A percentile compares a stretch with the other conserved stretches of the same genome.
phyloP scores from a whole-genome alignment of 1,140 invertebrate species.

The Microplitis demolitor region DNA sequence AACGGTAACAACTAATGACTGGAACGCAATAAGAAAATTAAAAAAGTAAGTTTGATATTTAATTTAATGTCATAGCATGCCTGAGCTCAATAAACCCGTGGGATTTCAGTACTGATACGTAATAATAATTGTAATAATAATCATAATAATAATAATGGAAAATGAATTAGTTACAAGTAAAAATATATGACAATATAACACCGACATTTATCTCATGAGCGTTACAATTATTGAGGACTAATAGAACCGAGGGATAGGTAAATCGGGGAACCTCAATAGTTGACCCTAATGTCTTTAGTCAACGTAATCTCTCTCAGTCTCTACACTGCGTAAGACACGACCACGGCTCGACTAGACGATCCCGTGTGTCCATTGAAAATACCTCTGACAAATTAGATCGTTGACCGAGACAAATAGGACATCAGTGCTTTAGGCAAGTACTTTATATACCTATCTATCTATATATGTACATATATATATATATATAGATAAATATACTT shows the following conservation, averaged over 20 bases:
- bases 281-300: background rate
- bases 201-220: background rate
- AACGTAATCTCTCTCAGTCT: background rate
- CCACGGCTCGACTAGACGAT: background rate
- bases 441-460: background rate
- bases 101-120: too few species aligned
- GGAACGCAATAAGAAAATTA: too few species aligned
- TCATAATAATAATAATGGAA: too few species aligned
- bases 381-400: constrained; percentile 29
- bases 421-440: background rate
- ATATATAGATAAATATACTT: background rate
- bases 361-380: constrained; percentile 25
- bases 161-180: too few species aligned
- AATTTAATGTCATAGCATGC: too few species aligned
- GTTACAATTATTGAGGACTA: background rate
- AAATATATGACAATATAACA: too few species aligned
- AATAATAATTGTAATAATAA: too few species aligned
- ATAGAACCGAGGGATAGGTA: background rate
- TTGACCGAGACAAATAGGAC: constrained; percentile 24
- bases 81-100: too few species aligned
- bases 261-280: background rate
- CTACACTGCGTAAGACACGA: constrained; percentile 7
- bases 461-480: background rate
- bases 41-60: too few species aligned
- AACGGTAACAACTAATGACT: too few species aligned